Evolutionary conservation across 1,140 invertebrate genomes (phyloP).

Genomic region (Drosophila truncata): DNA sequence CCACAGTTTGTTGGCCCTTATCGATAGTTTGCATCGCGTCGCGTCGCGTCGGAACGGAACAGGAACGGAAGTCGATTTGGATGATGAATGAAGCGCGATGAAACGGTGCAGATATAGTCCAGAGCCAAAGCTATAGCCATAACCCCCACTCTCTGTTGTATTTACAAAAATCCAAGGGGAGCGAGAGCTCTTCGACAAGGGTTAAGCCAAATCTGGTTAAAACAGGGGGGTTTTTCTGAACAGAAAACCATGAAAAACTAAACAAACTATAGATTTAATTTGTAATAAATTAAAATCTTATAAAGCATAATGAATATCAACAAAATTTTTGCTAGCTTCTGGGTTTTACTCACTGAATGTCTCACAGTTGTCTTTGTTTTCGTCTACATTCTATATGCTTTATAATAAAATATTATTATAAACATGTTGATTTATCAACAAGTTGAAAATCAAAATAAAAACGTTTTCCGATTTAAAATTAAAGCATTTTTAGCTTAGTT

Average conservation of each 20-base stretch:
- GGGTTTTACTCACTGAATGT: no score
- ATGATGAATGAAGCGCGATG: slow-evolving; percentile 80
- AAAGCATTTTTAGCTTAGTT: no score
- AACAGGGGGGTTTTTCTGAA: neutral
- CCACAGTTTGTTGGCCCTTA: slow-evolving; percentile 43
- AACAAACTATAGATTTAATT: neutral
- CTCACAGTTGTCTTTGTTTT: neutral
- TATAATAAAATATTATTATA: no score
- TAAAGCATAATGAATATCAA: neutral
- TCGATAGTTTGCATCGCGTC: slow-evolving; percentile 78
- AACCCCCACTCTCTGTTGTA: no score
- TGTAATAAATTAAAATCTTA: neutral
- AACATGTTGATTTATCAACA: no score
- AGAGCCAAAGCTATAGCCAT: neutral
- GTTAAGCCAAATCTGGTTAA: neutral
- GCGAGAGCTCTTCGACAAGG: neutral
- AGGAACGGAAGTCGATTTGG: slow-evolving; percentile 78
- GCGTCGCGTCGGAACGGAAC: slow-evolving; percentile 47
- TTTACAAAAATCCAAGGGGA: neutral
- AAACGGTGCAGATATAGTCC: slow-evolving; percentile 65
- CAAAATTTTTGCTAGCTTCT: neutral
- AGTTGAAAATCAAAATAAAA: no score
- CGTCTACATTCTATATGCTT: neutral
- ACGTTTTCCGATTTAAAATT: no score
- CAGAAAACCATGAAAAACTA: no score